Conservation (phyloP, 2,113 vertebrate genomes). For the Aphyosemion australe region DNA sequence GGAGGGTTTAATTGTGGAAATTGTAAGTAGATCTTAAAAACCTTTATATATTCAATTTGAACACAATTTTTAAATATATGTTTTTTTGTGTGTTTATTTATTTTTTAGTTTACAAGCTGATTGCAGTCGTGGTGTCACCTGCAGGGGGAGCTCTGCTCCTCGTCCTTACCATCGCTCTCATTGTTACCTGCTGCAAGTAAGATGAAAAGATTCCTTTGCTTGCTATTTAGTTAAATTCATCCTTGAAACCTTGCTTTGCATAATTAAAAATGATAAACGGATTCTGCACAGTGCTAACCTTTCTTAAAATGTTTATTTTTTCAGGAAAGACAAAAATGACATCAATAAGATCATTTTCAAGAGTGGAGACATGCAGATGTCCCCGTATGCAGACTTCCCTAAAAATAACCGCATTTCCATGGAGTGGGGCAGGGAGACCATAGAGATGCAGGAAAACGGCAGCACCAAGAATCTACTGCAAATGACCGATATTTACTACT, state of each 20-base stretch:
- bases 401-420: conserved; percentile 89
- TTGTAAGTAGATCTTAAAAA: conserved; percentile 80
- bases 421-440: conserved; percentile 96
- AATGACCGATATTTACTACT: conserved; percentile 96
- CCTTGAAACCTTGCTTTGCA: too few relatives aligned
- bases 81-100: not conserved
- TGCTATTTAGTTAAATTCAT: not conserved
- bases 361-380: conserved; percentile 96
- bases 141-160: conserved; percentile 91
- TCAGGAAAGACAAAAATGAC: conserved; percentile 96
- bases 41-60: not conserved
- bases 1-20: conserved; percentile 98
- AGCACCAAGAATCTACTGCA: conserved; percentile 98
- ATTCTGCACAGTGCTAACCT: not conserved
- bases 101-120: conserved; percentile 90
- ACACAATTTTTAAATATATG: not conserved
- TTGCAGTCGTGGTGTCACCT: conserved; percentile 91
- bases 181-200: conserved; percentile 93
- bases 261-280: too few relatives aligned
- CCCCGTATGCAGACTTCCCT: conserved; percentile 92
- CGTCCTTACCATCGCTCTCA: conserved; percentile 87
- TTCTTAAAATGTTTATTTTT: conserved; percentile 29
- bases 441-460: conserved; percentile 98
- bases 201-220: conserved; percentile 17
- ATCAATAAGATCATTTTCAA: conserved; percentile 99